These are phyloP conservation scores for Homarus americanus DNA, from an alignment of 1,140 invertebrate genomes.

Conservation along the genomic window DNA sequence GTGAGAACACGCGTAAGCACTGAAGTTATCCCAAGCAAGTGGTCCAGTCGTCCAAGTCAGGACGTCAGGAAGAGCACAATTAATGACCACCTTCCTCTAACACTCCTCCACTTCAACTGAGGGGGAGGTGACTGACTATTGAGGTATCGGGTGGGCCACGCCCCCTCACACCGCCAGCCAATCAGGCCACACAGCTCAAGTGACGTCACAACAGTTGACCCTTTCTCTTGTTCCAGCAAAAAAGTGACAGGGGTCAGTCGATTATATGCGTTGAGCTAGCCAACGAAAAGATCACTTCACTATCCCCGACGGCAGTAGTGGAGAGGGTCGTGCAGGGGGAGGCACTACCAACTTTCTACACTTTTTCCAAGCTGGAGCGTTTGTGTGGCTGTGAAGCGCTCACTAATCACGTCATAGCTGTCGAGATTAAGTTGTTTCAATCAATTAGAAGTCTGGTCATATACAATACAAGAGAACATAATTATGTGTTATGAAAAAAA, in stretches of 20 bases:
- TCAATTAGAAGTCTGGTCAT: no score
- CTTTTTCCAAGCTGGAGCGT: constrained; percentile 4
- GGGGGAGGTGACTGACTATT: not conserved
- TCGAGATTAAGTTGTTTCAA: no score
- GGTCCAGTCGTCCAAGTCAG: constrained; percentile 13
- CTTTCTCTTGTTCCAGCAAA: constrained; percentile 47
- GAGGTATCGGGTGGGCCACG: constrained; percentile 30
- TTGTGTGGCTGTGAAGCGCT: not conserved
- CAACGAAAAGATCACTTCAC: constrained; percentile 41
- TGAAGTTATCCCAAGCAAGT: not conserved
- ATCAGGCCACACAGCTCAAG: not conserved
- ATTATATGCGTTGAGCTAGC: constrained; percentile 59
- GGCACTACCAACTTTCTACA: constrained; percentile 3
- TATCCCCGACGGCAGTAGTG: constrained; percentile 8
- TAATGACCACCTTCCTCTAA: constrained; percentile 3
- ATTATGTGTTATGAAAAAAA: no score
- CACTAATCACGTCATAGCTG: not conserved
- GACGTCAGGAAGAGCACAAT: not conserved
- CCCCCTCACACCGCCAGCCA: constrained; percentile 27
- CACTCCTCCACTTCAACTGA: constrained; percentile 56
- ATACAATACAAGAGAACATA: no score
- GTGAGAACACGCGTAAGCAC: not conserved
- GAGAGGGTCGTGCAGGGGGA: not conserved
- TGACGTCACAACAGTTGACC: constrained; percentile 45
- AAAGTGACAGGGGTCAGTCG: constrained; percentile 49